Evolutionary conservation across 1,140 invertebrate genomes (phyloP), one percentile per base, ranked within the genome.

Genomic region (Drosophila nigromelanica): DNA sequence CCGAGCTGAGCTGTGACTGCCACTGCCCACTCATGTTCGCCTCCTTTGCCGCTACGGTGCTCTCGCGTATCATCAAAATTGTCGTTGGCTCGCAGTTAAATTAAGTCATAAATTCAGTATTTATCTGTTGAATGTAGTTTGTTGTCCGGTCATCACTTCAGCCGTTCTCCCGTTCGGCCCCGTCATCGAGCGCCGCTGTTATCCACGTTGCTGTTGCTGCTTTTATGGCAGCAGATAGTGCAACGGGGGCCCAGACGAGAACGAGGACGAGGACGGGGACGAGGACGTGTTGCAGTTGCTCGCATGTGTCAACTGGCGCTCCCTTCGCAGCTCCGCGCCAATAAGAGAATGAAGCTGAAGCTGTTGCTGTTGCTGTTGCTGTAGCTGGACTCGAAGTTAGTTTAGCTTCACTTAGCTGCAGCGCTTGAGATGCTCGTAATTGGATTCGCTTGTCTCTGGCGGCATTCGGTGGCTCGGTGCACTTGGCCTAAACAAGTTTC

Each of bases 51-150:
- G 30, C 5, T 8, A 7, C 7, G 30, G 5, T 4, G 30, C 40
- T 55, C 56, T 55, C 56, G 59, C 21, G 67, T 87, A 86, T 86
- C 82, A 81, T 86, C 82, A 87, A 87, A 87, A 87, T 87, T 87
- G 83, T 87, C 83, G 83, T 87, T 87, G 83, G 83, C 83, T 87
- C 69, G 83, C 83, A 91, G 89, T 91, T 91, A 91, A 91, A 91
- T 91, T 91, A 91, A 91, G 90, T 90, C 90, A 91, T 91, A 91
- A 91, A 91, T 91, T 91, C 89, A 87, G 89, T 91, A 91, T 91
- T 91, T 91, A 91, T 91, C 90, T 87, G 68, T 79, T 81, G 86
- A 80, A 87, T 91, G 90, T 91, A 91, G 90, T 91, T 91, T 91
- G 86, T 91, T 91, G 90, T 90, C 90, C 86, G 82, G 86, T 90